Evolutionary conservation across 1,140 invertebrate genomes (phyloP).

Genomic region (Thalassaphorura encarpata): DNA sequence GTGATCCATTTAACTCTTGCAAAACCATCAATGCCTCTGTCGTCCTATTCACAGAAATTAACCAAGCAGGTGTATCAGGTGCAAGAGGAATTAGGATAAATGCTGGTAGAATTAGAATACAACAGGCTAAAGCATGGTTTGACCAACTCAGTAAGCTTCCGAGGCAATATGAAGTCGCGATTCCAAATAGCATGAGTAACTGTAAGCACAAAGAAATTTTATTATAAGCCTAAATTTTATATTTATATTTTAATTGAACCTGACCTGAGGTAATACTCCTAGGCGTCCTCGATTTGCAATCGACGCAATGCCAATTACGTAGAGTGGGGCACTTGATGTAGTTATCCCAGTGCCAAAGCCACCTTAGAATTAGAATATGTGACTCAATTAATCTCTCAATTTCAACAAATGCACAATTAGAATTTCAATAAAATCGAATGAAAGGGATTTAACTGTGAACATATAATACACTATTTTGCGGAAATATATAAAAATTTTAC

Average conservation of each 20-base stretch:
- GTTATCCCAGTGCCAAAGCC: slow-evolving; percentile 20
- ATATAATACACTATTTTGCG: too few relatives aligned
- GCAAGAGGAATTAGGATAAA: slow-evolving; percentile 14
- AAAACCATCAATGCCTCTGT: neutral
- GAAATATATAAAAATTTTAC: too few relatives aligned
- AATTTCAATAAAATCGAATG: neutral
- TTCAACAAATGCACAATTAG: too few relatives aligned
- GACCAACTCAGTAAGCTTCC: slow-evolving; percentile 18
- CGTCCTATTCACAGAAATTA: slow-evolving; percentile 1
- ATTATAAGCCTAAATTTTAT: neutral
- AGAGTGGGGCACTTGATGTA: slow-evolving; percentile 11
- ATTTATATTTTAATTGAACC: neutral
- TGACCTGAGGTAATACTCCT: slow-evolving; percentile 25
- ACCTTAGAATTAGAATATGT: slow-evolving; percentile 14
- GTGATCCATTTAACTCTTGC: neutral
- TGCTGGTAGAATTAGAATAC: slow-evolving; percentile 9
- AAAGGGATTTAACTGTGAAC: neutral
- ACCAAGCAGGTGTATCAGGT: slow-evolving; percentile 28
- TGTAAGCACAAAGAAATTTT: slow-evolving; percentile 7
- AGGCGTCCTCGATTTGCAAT: slow-evolving; percentile 17
- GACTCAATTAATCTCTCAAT: too few relatives aligned
- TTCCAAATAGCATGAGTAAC: slow-evolving; percentile 21
- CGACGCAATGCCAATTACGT: slow-evolving; percentile 17
- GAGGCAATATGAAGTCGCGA: slow-evolving; percentile 17
- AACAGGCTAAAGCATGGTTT: slow-evolving; percentile 10